Evolutionary conservation across 2,888 invertebrate genomes (phyloP), one percentile per base, ranked within the genome.

Genomic region (Stenchaetothrips biformis): DNA sequence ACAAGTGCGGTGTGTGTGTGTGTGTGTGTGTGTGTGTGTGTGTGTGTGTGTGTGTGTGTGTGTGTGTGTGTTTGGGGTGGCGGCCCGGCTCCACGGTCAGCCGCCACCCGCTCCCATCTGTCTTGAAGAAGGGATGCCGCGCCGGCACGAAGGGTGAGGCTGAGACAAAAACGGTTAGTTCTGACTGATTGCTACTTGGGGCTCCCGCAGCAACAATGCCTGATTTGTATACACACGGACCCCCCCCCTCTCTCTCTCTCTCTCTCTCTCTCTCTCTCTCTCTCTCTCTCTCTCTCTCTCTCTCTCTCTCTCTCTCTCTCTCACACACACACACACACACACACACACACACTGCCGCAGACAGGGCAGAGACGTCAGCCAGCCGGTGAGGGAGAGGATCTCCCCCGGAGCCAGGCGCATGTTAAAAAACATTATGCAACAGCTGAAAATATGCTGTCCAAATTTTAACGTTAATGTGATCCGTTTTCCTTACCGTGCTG

Each of bases 51-150:
- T 7, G 13, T 53, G 53, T 6, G 21, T 74, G 67, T 25, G 67
- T 74, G 25, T 74, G 67, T 21, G 67, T 74, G 67, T 74, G 67
- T 74, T 74, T 74, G 25, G 67, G 21, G 8, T 8, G 67, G 53
- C 53, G 13, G 67, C 9, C 18, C 13, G 67, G 7, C 67, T 74
- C 25, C 67, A 74, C 67, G 67, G 67, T 25, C 67, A 25, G 67
- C 25, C 67, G 67, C 67, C 67, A 74, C 67, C 67, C 67, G 67
- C 67, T 74, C 67, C 67, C 67, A 74, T 74, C 67, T 74, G 67
- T 74, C 67, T 74, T 74, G 67, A 74, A 67, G n/a, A 67, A 21
- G 67, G 67, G 67, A 11, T 74, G 67, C 67, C 67, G 62, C 62
- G n/a, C n/a, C 67, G 67, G 21, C 67, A 37, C 37, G 37, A 37